Evolutionary conservation across 2,888 invertebrate species (phyloP), one percentile per base, ranked within the genome.

Genomic region (Crepidodera aurea): DNA sequence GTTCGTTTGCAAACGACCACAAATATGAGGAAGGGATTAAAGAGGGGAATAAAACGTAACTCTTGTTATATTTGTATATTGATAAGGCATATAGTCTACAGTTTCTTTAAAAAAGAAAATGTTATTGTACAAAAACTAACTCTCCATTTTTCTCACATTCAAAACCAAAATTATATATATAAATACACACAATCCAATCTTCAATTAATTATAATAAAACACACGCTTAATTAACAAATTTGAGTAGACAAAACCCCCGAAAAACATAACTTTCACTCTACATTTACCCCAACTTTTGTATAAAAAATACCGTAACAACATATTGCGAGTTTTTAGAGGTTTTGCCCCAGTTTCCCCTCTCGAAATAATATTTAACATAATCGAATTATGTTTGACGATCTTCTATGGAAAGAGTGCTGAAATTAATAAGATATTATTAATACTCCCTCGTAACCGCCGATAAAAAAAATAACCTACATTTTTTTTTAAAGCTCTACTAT

Each of bases 41-140:
- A n/a, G n/a, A n/a, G n/a, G n/a, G n/a, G n/a, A n/a, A n/a, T n/a
- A n/a, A n/a, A n/a, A n/a, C n/a, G n/a, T n/a, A n/a, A n/a, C n/a
- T 18, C 16, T 13, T 22, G 13, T 40, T 53, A 16, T 25, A 8
- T 39, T n/a, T 32, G 7, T 37, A 46, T 57, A 39, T 27, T 57
- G 25, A 57, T 48, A 50, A 48, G 48, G 39, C 48, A 34, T 56
- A 37, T 12, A 27, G 48, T 48, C 18, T 57, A 57, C n/a, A 57
- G 46, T 44, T 18, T 46, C 29, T 46, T 15, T 15, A 19, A 46
- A 54, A 46, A 50, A 50, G 40, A 53, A 48, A 27, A 29, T 29
- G 18, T 44, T 48, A 56, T 56, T 37, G 48, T 56, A 56, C 56
- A 56, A 56, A 55, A 57, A 37, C 48, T 57, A 57, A 57, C 57